Conservation (phyloP, 2,797 vertebrate species). For the Scomberomorus guttatus region DNA sequence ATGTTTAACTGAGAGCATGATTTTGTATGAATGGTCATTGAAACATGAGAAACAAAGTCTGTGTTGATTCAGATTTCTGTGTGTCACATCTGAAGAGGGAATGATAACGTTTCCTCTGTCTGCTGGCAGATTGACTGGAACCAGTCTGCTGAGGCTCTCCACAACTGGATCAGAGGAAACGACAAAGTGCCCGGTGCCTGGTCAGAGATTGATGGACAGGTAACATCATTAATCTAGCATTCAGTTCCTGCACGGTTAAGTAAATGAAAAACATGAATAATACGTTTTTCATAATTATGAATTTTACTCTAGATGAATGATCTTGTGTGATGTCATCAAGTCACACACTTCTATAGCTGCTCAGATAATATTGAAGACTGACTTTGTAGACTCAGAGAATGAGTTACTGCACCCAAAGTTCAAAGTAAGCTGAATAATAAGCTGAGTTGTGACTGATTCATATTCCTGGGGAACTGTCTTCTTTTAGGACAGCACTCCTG, state of each 20-base stretch:
- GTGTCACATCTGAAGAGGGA: not conserved
- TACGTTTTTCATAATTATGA: no score
- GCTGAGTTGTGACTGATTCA: no score
- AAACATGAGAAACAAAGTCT: not conserved
- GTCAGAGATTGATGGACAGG: conserved; percentile 90
- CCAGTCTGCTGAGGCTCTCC: conserved; percentile 88
- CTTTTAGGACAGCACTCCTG: no score
- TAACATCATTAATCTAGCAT: conserved; percentile 48
- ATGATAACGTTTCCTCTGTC: not conserved
- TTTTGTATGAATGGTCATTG: no score
- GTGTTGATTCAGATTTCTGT: not conserved
- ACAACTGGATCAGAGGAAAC: conserved; percentile 94
- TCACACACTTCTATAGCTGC: not conserved
- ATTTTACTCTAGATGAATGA: not conserved
- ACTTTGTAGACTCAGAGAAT: no score
- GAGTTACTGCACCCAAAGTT: no score
- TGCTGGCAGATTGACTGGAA: conserved; percentile 90
- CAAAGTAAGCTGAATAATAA: no score
- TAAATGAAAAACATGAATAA: not conserved
- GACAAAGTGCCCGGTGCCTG: conserved; percentile 93
- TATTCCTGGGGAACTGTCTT: no score
- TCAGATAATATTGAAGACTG: not conserved
- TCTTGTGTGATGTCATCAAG: not conserved
- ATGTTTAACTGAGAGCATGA: no score
- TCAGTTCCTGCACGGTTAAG: not conserved